phyloP scores from a whole-genome alignment of 2,113 vertebrate genomes.

The Callocephalon fimbriatum region DNA sequence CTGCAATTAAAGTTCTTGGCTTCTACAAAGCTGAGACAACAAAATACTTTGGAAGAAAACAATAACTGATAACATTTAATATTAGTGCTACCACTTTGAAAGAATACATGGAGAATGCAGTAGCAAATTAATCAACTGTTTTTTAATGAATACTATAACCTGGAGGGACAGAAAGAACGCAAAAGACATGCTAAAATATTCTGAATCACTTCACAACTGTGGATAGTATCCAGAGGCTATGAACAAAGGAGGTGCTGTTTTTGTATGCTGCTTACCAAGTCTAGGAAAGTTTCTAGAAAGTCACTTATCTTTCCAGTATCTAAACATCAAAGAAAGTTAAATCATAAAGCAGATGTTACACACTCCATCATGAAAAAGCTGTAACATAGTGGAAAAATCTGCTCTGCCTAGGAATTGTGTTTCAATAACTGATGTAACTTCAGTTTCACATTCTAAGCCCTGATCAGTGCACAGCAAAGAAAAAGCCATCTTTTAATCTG shows the following conservation, averaged over 20 bases:
- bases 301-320: neutral
- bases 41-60: slow-evolving; percentile 50
- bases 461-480: neutral
- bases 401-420: neutral
- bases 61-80: slow-evolving; percentile 43
- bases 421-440: neutral
- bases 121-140: slow-evolving; percentile 32
- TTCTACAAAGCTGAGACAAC: slow-evolving; percentile 62
- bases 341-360: neutral
- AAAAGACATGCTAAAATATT: slow-evolving; percentile 19
- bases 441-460: neutral
- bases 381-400: neutral
- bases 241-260: neutral
- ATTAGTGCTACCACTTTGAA: slow-evolving; percentile 12
- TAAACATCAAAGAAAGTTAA: neutral
- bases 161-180: slow-evolving; percentile 7
- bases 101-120: neutral
- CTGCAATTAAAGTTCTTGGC: slow-evolving; percentile 41
- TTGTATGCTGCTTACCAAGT: neutral
- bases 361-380: neutral
- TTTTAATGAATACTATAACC: slow-evolving; percentile 34
- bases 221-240: neutral
- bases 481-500: slow-evolving; percentile 17
- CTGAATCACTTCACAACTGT: neutral
- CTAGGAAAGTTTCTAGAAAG: neutral